Evolutionary conservation across 2,797 vertebrate genomes (phyloP), one percentile per base, ranked within the genome.

Genomic region (Ibycter americanus): DNA sequence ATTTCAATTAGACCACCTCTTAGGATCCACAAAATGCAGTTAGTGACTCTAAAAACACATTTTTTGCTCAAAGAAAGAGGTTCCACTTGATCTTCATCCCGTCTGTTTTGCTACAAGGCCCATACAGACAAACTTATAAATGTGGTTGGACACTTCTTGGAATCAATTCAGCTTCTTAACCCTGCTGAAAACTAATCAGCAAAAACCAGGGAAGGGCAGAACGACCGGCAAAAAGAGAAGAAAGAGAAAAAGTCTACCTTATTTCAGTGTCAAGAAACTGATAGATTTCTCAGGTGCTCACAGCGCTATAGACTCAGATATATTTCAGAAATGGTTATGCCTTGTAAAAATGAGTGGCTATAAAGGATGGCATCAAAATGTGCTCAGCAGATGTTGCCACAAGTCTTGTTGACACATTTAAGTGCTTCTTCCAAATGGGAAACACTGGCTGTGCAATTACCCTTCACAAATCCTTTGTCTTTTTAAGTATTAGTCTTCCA

Each of bases 391-490:
- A 87, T 82, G 66, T 23, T 92, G 78, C 36, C 73, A 92, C 73
- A 82, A 89, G 81, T 79, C 66, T 82, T 82, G 26, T 38, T 89
- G 74, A 91, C 84, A 91, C 38, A 68, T 82, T 79, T 66, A 93
- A 89, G 66, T 72, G 44, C 26, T 93, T 86, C 47, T 86, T 91
- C 66, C 38, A 93, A 95, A 85, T 66, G 20, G 42, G 73, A 96
- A 79, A 88, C 51, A 58, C 26, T 58, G 65, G 26, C 23, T 78
- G n/a, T 83, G 54, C 73, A 88, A 76, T 78, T 83, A 79, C 34
- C 32, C 54, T 90, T 81, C 66, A 65, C 12, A 81, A 83, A 36
- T 65, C 56, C 65, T 86, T 88, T 86, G 44, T 68, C 72, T 83
- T 90, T 81, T 86, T 61, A 87, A 65, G 46, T 62, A 58, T 67